Conservation (phyloP, 2,888 invertebrate genomes). For the Limnephilus auricula region DNA sequence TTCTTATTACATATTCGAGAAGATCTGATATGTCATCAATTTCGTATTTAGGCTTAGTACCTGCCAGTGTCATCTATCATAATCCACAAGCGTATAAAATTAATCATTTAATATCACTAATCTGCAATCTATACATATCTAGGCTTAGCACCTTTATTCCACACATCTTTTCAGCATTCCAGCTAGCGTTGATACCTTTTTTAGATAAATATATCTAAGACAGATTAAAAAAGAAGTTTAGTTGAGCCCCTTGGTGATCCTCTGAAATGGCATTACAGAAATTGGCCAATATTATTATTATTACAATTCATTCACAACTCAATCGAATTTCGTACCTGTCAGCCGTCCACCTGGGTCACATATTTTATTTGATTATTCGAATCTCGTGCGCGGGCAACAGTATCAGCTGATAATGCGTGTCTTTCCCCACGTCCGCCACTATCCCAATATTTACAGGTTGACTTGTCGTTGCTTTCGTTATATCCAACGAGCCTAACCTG, state of each 20-base stretch:
- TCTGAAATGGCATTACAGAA: too few relatives aligned
- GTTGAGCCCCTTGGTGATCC: too few relatives aligned
- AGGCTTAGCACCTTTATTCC: background rate
- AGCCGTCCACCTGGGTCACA: background rate
- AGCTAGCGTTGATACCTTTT: too few relatives aligned
- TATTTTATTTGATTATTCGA: too few relatives aligned
- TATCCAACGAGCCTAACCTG: background rate
- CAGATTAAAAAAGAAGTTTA: background rate
- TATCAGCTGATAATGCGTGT: slow-evolving; percentile 13
- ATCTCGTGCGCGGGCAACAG: background rate
- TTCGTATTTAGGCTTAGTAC: background rate
- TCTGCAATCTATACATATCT: background rate
- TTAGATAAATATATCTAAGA: background rate
- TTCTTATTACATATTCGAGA: background rate
- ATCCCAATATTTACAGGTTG: background rate
- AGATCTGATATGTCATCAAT: background rate
- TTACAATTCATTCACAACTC: background rate
- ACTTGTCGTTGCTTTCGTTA: background rate
- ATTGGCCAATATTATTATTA: background rate
- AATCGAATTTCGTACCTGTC: background rate
- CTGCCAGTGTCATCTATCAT: background rate
- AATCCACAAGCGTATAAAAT: background rate
- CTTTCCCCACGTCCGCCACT: slow-evolving; percentile 33
- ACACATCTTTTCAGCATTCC: background rate
- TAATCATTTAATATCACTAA: background rate